Base-by-base conservation (phyloP, 23 tunicate species). In the Botrylloides violaceus region DNA sequence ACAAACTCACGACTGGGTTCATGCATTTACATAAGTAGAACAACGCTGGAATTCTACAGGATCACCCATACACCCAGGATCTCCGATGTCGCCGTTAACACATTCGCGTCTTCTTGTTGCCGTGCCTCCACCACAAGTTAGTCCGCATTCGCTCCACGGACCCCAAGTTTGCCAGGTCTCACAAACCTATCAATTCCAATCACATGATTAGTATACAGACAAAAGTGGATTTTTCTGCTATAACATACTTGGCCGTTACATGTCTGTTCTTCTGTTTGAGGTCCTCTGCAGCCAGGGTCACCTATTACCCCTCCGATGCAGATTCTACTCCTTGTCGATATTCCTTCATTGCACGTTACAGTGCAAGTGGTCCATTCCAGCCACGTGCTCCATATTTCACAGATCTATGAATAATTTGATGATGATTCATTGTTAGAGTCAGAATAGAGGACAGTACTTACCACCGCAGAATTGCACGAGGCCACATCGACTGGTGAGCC, bases 341-440 rank as follows among this genome's bases (percentile, higher is more conserved):
- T 58, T 34, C 96, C 96, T 35, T 76, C 61, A 39, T 83, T 87
- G 48, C 96, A 87, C 2, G 76, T 66, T 37, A 71, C 71, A 37
- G 72, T 76, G 76, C 96, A 87, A 20, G 43, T 31, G 24, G 87
- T 18, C 96, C 96, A 87, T 4, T 64, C 43, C 2, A 59, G 20
- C 96, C 96, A 87, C 50, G 50, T 49, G 29, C 71, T 22, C 79
- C 87, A 87, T 76, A 58, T 70, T 27, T 74, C 78, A 59, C 96
- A 87, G 7, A 28, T 49, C 85, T 80, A n/a, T 4, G 32, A 29
- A 32, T n/a, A n/a, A n/a, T n/a, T n/a, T n/a, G n/a, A n/a, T n/a
- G n/a, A n/a, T n/a, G n/a, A n/a, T n/a, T n/a, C 55, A 47, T 47
- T 47, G 55, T 12, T 47, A 47, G 12, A 47, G 55, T 47, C n/a